Percentiles rank a stretch among this genome's conserved stretches.
Evolutionary conservation across 2,113 vertebrate species (phyloP).

Genomic region (Dasyprocta punctata): DNA sequence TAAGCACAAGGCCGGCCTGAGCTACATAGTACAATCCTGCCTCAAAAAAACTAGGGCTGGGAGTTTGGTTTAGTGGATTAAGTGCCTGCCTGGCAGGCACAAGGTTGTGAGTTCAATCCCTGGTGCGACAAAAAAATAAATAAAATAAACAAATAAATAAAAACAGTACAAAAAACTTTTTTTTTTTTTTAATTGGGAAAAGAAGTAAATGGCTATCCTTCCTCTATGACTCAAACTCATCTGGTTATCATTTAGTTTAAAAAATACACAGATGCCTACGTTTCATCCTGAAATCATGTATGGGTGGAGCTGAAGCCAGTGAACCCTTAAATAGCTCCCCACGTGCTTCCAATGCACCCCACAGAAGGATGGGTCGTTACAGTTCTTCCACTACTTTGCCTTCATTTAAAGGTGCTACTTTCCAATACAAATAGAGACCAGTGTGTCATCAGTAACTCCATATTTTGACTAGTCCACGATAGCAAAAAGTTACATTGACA

Average conservation of each 20-base stretch:
- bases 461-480: background rate
- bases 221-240: constrained; percentile 14
- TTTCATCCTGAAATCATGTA: background rate
- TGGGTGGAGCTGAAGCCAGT: background rate
- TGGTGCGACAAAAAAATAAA: no score
- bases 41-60: no score
- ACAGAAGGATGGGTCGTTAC: background rate
- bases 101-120: no score
- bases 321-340: background rate
- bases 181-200: background rate
- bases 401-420: background rate
- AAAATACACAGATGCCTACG: background rate
- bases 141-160: no score
- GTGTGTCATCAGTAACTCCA: background rate
- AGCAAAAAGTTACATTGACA: background rate
- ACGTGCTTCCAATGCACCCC: background rate
- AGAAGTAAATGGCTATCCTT: background rate
- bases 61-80: no score
- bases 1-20: no score
- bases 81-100: no score
- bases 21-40: no score
- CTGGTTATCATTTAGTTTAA: background rate
- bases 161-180: background rate
- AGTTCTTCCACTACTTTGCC: background rate
- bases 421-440: background rate